Evolutionary conservation across 2,888 invertebrate genomes (phyloP), one percentile per base, ranked within the genome.

Genomic region (Zhuqinia jingwanae): DNA sequence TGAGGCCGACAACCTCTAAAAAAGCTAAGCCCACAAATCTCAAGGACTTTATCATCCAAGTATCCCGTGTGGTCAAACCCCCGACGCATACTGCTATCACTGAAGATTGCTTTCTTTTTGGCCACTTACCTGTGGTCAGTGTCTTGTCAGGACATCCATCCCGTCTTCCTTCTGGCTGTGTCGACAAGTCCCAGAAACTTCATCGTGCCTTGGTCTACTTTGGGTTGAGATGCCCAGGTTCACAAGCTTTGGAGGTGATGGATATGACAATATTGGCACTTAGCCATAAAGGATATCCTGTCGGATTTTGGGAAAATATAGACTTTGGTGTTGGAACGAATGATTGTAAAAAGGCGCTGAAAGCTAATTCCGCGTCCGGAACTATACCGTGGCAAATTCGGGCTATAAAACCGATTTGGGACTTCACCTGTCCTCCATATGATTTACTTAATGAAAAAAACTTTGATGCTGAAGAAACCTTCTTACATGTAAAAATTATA

Each of bases 201-300:
- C 53, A 47, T n/a, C 50, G 53, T 1, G 15, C 27, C 11, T 13
- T 76, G n/a, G 20, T 76, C 15, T 8, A 20, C 56, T 76, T 76
- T 76, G 75, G 75, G 3, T 25, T 77, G 22, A 77, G 42, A 2
- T 77, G 77, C 27, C 3, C 58, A 1, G 77, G 77, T 22, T 6
- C 17, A 6, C 0, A 42, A 15, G 77, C 22, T 0, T 17, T 77
- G 45, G 77, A 77, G 17, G 22, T 77, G 1, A 45, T 22, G 20
- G 77, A 77, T 22, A 25, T 77, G 45, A 27, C 13, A 2, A 20
- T 77, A 15, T 45, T 30, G 10, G 77, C 60, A 0, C 20, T 15
- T 6, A 77, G 60, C 22, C 77, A 58, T n/a, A 42, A 22, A 13
- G 60, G 58, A 6, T 77, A 77, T 60, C 77, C 77, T 0, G 45